Evolutionary conservation across 1,140 invertebrate genomes (phyloP).

Genomic region (Pseudomyrmex flavicornis): DNA sequence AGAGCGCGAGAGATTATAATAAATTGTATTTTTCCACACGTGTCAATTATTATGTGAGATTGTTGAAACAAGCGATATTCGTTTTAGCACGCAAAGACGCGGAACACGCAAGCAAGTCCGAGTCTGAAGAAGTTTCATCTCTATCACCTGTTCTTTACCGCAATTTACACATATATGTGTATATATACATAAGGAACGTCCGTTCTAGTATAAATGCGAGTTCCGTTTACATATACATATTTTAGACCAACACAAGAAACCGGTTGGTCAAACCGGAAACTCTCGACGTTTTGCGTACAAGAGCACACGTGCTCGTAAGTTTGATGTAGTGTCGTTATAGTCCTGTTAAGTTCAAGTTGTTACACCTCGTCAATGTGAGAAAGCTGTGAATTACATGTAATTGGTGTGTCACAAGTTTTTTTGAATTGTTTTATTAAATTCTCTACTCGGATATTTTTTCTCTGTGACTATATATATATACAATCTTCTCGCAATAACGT

Average conservation of each 20-base stretch:
- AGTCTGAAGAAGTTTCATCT: conserved; percentile 27
- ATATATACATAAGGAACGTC: background rate
- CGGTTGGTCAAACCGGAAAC: conserved; percentile 50
- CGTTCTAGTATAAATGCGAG: conserved; percentile 41
- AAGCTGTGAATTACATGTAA: background rate
- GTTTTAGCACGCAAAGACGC: background rate
- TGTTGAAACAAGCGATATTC: conserved; percentile 4
- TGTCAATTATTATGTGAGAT: background rate
- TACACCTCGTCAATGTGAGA: conserved; percentile 2
- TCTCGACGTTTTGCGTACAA: conserved; percentile 4
- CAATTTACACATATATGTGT: background rate
- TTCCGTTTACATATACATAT: conserved; percentile 35
- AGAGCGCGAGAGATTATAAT: background rate
- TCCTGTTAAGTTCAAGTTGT: conserved; percentile 59
- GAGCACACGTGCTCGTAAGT: conserved; percentile 4
- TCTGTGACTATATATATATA: no score
- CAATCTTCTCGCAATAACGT: no score
- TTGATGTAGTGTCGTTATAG: conserved; percentile 32
- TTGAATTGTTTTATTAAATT: background rate
- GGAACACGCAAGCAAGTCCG: background rate
- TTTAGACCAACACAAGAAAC: conserved; percentile 35
- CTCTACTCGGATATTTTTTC: no score
- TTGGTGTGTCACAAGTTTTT: background rate
- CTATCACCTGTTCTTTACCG: conserved; percentile 36
- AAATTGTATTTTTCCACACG: background rate